These are phyloP conservation scores for Lycopodina hypogea DNA, from an alignment of 37 sponge, comb jelly and placozoan genomes.

Conservation along the genomic window DNA sequence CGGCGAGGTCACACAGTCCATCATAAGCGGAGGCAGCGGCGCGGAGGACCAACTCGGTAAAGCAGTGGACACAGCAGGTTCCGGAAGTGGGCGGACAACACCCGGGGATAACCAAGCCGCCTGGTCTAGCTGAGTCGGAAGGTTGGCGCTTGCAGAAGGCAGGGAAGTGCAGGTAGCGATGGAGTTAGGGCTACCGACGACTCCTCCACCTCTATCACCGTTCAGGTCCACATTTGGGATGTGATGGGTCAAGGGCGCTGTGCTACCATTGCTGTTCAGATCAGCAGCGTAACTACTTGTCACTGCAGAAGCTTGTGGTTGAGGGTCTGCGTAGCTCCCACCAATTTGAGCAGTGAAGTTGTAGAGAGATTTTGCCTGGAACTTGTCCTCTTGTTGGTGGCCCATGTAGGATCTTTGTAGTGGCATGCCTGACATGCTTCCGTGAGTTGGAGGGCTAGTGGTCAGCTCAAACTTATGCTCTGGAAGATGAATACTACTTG, in stretches of 20 bases:
- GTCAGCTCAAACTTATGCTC: slow-evolving; percentile 16
- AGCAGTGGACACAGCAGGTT: slow-evolving; percentile 43
- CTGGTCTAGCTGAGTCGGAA: background rate
- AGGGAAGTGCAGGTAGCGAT: slow-evolving; percentile 6
- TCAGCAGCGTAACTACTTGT: background rate
- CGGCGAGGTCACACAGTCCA: slow-evolving; percentile 33
- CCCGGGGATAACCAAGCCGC: slow-evolving; percentile 11
- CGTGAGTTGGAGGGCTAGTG: background rate
- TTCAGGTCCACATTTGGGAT: background rate
- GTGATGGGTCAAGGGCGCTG: slow-evolving; percentile 30
- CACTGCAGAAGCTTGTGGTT: background rate
- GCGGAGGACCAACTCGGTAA: background rate
- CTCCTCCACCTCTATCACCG: slow-evolving; percentile 1
- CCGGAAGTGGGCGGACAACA: slow-evolving; percentile 29
- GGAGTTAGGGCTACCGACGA: slow-evolving; percentile 30
- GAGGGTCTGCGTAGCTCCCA: background rate
- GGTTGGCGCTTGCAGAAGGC: slow-evolving; percentile 2
- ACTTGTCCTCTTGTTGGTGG: slow-evolving; percentile 6
- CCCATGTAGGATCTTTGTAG: background rate
- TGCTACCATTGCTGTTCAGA: slow-evolving; percentile 1
- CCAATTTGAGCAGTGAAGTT: background rate
- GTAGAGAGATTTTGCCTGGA: slow-evolving; percentile 15
- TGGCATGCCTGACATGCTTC: background rate
- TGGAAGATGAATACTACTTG: slow-evolving; percentile 3
- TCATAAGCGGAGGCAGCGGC: slow-evolving; percentile 29